Conservation (phyloP, 35 echinoderm and acorn worm species). For the Stichopus chloronotus region DNA sequence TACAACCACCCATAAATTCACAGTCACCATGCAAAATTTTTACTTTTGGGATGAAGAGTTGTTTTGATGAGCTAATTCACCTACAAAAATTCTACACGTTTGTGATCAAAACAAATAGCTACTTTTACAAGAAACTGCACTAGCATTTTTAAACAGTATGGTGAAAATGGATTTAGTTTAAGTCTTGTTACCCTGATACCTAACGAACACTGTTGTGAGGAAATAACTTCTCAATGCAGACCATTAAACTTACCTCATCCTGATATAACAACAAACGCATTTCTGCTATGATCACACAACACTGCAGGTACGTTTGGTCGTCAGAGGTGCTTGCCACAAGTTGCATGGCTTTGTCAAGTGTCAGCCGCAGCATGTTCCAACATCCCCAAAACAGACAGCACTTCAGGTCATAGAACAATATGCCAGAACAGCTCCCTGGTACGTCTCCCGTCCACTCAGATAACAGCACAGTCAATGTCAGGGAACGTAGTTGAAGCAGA, state of each 20-base stretch:
- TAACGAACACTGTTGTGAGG: too few relatives aligned
- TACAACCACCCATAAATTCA: too few relatives aligned
- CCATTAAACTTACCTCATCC: not conserved
- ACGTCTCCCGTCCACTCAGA: not conserved
- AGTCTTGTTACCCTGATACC: too few relatives aligned
- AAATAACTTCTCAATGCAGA: too few relatives aligned
- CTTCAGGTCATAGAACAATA: conserved; percentile 44
- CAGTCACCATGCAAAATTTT: too few relatives aligned
- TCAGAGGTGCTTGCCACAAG: not conserved
- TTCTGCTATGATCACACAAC: conserved; percentile 9
- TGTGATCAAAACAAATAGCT: too few relatives aligned
- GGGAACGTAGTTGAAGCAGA: conserved; percentile 49
- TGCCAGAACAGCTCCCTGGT: not conserved
- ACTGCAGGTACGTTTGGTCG: not conserved
- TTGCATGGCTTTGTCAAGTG: not conserved
- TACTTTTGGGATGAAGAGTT: too few relatives aligned
- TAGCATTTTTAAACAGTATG: too few relatives aligned
- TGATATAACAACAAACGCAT: not conserved
- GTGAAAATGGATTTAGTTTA: too few relatives aligned
- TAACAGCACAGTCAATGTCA: conserved; percentile 20
- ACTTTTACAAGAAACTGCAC: too few relatives aligned
- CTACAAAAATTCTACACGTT: too few relatives aligned
- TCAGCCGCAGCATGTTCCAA: conserved; percentile 26
- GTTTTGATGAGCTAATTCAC: too few relatives aligned
- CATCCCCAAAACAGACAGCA: conserved; percentile 25